A percentile compares a stretch with the other conserved stretches of the same genome.
Evolutionary conservation across 1,140 invertebrate species (phyloP).

Genomic region (Vanessa tameamea): DNA sequence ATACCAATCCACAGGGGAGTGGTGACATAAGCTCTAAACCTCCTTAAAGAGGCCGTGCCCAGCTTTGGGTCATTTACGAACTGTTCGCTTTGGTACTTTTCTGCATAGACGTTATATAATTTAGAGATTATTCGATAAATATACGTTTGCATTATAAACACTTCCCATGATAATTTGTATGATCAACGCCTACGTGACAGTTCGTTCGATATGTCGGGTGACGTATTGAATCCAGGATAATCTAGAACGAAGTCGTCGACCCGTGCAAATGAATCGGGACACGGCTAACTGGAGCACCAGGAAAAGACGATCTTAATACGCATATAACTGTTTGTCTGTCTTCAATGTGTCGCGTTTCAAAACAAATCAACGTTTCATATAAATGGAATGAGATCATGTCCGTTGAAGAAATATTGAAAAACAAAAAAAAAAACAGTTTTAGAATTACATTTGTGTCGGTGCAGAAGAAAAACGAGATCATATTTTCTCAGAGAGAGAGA

Average conservation of each 20-base stretch:
- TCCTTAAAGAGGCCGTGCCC: no score
- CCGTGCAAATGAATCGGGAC: slow-evolving; percentile 13
- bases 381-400: no score
- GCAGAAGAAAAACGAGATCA: background rate
- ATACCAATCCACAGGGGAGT: no score
- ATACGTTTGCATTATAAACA: background rate
- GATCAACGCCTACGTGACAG: slow-evolving; percentile 3
- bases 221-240: slow-evolving; percentile 8
- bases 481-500: no score
- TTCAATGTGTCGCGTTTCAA: background rate
- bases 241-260: slow-evolving; percentile 11
- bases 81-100: no score
- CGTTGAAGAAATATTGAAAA: background rate
- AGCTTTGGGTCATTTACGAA: no score
- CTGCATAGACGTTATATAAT: no score
- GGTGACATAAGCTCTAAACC: no score
- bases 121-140: background rate
- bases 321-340: background rate
- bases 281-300: slow-evolving; percentile 5
- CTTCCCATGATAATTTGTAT: background rate
- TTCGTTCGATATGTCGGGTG: slow-evolving; percentile 3
- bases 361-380: background rate
- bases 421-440: background rate
- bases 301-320: background rate
- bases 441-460: background rate